Evolutionary conservation across 2,888 invertebrate species (phyloP), one percentile per base, ranked within the genome.

Genomic region (Drosophila diplacantha): DNA sequence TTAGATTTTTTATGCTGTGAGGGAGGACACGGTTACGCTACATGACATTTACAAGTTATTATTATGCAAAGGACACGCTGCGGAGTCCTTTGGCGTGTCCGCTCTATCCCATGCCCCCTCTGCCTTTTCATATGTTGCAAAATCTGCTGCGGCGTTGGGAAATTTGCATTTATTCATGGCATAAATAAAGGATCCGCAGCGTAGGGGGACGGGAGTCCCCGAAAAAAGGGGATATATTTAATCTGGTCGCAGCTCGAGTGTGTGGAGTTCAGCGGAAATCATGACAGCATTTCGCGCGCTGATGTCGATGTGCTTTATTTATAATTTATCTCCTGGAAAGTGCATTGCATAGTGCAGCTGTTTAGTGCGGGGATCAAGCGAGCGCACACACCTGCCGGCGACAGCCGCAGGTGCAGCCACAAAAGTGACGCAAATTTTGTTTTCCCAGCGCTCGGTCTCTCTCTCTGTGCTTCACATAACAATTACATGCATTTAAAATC

Each of bases 81-180:
- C 43, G 57, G 50, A 60, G 59, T 61, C 61, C 61, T 59, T 60
- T 73, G 63, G 62, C 55, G 35, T 35, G 38, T 14, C 12, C 49
- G 16, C 47, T 62, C 58, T 62, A 68, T 18, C 26, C 26, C 72
- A 58, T 47, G 49, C 57, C 35, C 60, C 16, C 26, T 3, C 53
- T 12, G 5, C 43, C 46, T 47, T 35, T 49, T 49, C 58, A 58
- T 74, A 77, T 77, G 73, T 71, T 72, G 70, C 75, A 72, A 81
- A 78, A 80, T 78, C 78, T 78, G 78, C 78, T 69, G 68, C 62
- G 66, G 73, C 72, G 78, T 73, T 72, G 72, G 58, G 41, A 78
- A 80, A 80, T 78, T 78, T 78, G 66, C 78, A 78, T 78, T 77
- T 78, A 78, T 78, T 78, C 78, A 81, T 80, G 75, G 68, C 75